Evolutionary conservation across 2,113 vertebrate species (phyloP), one percentile per base, ranked within the genome.

Genomic region (Ceuthmochares aereus): DNA sequence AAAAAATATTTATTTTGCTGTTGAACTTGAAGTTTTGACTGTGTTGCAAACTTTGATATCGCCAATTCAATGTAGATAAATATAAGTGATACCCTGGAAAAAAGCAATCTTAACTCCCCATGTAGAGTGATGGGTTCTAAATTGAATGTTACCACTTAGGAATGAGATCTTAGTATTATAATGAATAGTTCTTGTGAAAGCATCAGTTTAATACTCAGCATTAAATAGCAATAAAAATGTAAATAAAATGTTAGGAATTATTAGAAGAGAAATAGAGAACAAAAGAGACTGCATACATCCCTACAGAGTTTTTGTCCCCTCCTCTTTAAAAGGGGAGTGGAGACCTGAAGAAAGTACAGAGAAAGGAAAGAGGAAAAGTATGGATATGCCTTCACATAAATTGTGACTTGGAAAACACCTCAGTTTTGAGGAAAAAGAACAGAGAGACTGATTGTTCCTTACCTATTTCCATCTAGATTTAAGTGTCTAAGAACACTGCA

Each of bases 231-330:
- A 96, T 96, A 93, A 96, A 97, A 95, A 95, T 84, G 85, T 89
- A 92, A 95, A 95, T 95, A 84, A 80, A 95, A 96, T 96, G 72
- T 89, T 95, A 92, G 72, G 60, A 95, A 92, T 95, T 95, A 92
- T 85, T 93, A 92, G 75, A 64, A 92, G 89, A 90, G 47, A 90
- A 93, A 91, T 34, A 51, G 72, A 55, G 89, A 96, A 95, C 72
- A 93, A 95, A 95, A 90, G 64, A 93, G 55, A 43, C 42, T 78
- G 80, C 56, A 67, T 77, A 81, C 74, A 92, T 93, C 79, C 32
- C 76, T 55, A 14, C 10, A 76, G 83, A 60, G 10, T 93, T 92
- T 1, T 0, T 40, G 68, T 81, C 37, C 37, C 34, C 21, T 82
- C 54, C 66, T 80, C 85, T 86, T 69, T 34, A 49, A 86, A 80